Conservation (phyloP, 2,888 invertebrate species). For the Sussaba pulchella region DNA sequence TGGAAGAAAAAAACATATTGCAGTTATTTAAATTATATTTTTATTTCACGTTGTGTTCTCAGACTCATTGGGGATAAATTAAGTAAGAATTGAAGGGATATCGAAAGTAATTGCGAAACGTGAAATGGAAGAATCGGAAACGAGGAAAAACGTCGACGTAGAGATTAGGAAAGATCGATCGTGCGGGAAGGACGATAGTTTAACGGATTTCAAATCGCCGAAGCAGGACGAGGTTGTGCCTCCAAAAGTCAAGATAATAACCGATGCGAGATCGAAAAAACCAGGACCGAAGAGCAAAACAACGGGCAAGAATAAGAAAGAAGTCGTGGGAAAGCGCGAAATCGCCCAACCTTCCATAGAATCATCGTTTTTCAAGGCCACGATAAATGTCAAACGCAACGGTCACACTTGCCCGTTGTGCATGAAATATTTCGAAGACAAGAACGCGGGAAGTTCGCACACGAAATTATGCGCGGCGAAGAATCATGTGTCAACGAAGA, state of each 20-base stretch:
- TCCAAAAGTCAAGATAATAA: constrained; percentile 60
- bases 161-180: not conserved
- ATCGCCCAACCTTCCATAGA: constrained; percentile 75
- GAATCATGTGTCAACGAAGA: constrained; percentile 81
- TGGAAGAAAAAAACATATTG: not conserved
- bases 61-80: constrained; percentile 13
- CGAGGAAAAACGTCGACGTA: not conserved
- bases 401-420: constrained; percentile 81
- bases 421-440: constrained; percentile 78
- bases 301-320: constrained; percentile 47
- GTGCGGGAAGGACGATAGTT: constrained; percentile 74
- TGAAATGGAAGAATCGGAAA: not conserved
- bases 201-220: constrained; percentile 80
- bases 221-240: constrained; percentile 52
- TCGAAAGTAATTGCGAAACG: not conserved
- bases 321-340: constrained; percentile 47
- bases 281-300: constrained; percentile 41
- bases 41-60: constrained; percentile 30
- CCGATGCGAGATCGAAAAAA: constrained; percentile 65
- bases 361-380: constrained; percentile 78
- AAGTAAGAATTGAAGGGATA: not conserved
- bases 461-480: constrained; percentile 83
- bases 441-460: constrained; percentile 74
- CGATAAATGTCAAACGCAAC: constrained; percentile 60
- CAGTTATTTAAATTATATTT: constrained; percentile 2